These are phyloP conservation scores for Eupithecia abbreviata DNA, from an alignment of 2,888 invertebrate species.

Conservation along the genomic window DNA sequence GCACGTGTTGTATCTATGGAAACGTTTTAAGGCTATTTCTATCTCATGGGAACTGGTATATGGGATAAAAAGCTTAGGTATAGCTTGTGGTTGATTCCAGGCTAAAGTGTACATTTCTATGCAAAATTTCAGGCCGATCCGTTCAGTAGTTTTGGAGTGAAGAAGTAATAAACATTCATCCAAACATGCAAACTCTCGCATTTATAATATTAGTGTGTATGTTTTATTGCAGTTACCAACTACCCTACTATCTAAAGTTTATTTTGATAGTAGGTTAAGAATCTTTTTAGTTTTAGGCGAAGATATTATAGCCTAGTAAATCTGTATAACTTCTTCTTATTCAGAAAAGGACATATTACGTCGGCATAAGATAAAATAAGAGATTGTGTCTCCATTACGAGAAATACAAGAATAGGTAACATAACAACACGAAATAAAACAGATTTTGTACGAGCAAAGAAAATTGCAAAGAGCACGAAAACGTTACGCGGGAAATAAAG, in stretches of 20 bases:
- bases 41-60: too few species aligned
- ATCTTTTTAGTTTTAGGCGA: background rate
- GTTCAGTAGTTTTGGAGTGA: too few species aligned
- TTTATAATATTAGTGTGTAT: background rate
- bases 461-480: conserved; percentile 47
- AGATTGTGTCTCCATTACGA: conserved; percentile 11
- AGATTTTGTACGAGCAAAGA: conserved; percentile 39
- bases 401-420: conserved; percentile 27
- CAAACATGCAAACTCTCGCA: too few species aligned
- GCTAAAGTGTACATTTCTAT: too few species aligned
- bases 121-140: too few species aligned
- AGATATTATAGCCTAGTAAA: background rate
- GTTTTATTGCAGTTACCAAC: background rate
- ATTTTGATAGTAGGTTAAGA: background rate
- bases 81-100: too few species aligned
- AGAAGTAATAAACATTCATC: too few species aligned
- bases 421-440: conserved; percentile 35
- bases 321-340: background rate
- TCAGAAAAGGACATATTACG: background rate
- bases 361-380: background rate
- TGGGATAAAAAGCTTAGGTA: too few species aligned
- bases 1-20: too few species aligned
- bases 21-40: too few species aligned
- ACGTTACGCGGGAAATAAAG: conserved; percentile 46
- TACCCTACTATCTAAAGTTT: background rate